phyloP scores from a whole-genome alignment of 2,797 vertebrate genomes.

The Podarcis lilfordi region DNA sequence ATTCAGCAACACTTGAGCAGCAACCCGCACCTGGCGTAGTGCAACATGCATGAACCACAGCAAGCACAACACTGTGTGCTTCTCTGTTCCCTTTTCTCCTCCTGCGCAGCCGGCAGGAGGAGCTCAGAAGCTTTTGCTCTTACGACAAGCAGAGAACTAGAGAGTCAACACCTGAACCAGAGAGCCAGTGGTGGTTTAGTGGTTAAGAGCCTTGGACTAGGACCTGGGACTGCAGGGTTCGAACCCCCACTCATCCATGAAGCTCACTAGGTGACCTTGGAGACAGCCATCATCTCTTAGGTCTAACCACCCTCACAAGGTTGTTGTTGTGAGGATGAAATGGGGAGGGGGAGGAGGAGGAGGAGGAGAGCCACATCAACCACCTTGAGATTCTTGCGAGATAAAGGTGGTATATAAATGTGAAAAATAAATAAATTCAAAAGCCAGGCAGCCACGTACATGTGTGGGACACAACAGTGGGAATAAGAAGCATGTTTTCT shows the following conservation, averaged over 20 bases:
- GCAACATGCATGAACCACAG: background rate
- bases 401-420: no score
- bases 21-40: background rate
- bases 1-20: no score
- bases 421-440: slow-evolving; percentile 15
- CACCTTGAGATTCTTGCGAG: no score
- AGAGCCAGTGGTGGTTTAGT: no score
- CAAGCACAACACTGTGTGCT: background rate
- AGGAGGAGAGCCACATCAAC: background rate
- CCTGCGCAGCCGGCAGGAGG: background rate
- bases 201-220: no score
- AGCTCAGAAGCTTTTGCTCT: background rate
- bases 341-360: background rate
- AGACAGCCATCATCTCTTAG: no score
- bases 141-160: no score
- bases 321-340: background rate
- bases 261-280: no score
- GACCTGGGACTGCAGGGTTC: no score
- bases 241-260: no score
- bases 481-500: slow-evolving; percentile 35
- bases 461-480: slow-evolving; percentile 29
- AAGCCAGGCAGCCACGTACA: slow-evolving; percentile 43
- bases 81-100: background rate
- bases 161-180: no score
- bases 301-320: no score